Base-by-base conservation (phyloP, 2,888 invertebrate genomes). In the Amiota communis region DNA sequence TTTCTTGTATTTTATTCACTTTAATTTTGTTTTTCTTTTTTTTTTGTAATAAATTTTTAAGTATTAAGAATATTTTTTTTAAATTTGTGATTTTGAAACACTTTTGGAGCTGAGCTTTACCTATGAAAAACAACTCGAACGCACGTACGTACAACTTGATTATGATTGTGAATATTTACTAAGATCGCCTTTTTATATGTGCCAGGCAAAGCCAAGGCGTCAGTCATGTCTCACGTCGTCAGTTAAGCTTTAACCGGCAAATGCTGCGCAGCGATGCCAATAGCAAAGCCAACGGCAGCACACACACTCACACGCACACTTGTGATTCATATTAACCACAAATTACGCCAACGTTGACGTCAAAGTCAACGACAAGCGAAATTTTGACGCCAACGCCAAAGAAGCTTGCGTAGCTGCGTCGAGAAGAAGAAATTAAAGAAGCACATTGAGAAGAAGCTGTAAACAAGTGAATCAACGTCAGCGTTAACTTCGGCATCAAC, bases 131-230 rank as follows among this genome's bases (percentile, higher is more conserved):
- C 68, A 72, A 77, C 73, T 75, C 78, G 76, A 77, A 78, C 83
- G 79, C 81, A 75, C 84, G 82, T 78, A 80, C 84, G 84, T 72
- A 78, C 79, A 75, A 81, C 83, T 85, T 82, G 79, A 77, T 82
- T 83, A 83, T 85, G 82, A 82, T 83, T 83, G 85, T 84, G 82
- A 82, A 81, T 80, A 85, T 81, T 85, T 77, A 78, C 77, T 75
- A 81, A 80, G 85, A 78, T 82, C 80, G 77, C 79, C 80, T 80
- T 83, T 83, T 83, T 83, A 83, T 83, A 83, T 81, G 84, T 78
- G 80, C 79, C 81, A 77, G 77, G 36, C 36, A 36, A 36, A 81
- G 81, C 79, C 48, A 47, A 36, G 65, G n/a, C 47, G 9, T 59
- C 59, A 48, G 17, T 48, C 48, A 65, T 10, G 20, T 36, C 65